Base-by-base conservation (phyloP, 2,888 invertebrate genomes). In the Orthosia cruda region DNA sequence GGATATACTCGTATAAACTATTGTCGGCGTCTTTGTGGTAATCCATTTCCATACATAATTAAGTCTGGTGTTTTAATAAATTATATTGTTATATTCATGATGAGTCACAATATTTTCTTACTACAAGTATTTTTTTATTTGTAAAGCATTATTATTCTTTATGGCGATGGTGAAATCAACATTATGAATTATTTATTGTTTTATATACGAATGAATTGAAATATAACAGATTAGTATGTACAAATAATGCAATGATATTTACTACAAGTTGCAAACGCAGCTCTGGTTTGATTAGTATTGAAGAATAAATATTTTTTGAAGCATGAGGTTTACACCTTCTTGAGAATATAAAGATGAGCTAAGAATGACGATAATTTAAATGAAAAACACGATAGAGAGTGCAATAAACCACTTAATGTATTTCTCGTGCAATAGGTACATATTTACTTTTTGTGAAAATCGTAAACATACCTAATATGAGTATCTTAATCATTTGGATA, bases 331-430 rank as follows among this genome's bases (percentile, higher is more conserved):
- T 5, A 55, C 13, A 57, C 16, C 26, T 57, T 9, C 16, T 23
- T 7, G 15, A 16, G 23, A 26, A 26, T 3, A 32, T 26, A 15
- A 16, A 57, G 16, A 57, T 57, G 57, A 26, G 3, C 16, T 15
- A 1, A 7, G 4, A 26, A 26, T 57, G 23, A 26, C 23, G 16
- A 26, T 55, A 13, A 13, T 16, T 26, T 26, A 9, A 26, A 57
- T 55, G 5, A 26, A 57, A 57, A 93, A 64, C 89, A 91, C 90
- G 26, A 78, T 74, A 12, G 4, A 15, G 1, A 57, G 15, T 23
- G 16, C 23, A 26, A 23, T 15, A 57, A 23, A 23, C 7, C 23
- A 57, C 13, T 57, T 57, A 23, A 57, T 57, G 23, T 16, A 23
- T 13, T 16, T 26, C 5, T 15, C 55, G 23, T 55, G 23, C 54